phyloP scores from a whole-genome alignment of 2,888 invertebrate genomes.

The Harpalus rubripes region DNA sequence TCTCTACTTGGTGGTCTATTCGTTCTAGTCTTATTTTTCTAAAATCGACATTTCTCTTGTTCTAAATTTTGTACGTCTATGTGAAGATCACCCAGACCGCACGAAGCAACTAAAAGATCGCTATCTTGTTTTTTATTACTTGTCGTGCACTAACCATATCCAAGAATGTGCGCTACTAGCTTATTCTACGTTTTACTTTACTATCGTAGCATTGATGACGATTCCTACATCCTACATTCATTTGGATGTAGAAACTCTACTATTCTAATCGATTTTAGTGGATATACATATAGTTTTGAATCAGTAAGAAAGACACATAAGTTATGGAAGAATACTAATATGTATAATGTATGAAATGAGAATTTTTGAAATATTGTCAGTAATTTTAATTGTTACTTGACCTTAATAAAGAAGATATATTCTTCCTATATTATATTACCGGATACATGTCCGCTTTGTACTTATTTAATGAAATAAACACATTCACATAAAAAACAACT shows the following conservation, averaged over 20 bases:
- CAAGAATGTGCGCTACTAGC: slow-evolving; percentile 39
- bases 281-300: no score
- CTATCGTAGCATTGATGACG: neutral
- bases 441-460: neutral
- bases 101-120: slow-evolving; percentile 30
- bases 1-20: neutral
- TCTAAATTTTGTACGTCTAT: neutral
- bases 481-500: neutral
- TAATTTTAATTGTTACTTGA: neutral
- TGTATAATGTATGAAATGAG: neutral
- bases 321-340: no score
- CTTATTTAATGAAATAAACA: neutral
- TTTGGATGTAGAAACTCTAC: no score
- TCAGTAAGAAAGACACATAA: no score
- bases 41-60: no score
- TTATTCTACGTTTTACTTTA: neutral
- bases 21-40: no score
- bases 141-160: slow-evolving; percentile 54
- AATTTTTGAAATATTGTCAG: neutral
- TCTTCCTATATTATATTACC: neutral
- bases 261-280: no score
- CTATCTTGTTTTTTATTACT: slow-evolving; percentile 47
- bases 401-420: neutral
- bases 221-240: no score
- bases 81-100: neutral